Evolutionary conservation across 2,113 vertebrate genomes (phyloP).

Genomic region (Eira barbara): DNA sequence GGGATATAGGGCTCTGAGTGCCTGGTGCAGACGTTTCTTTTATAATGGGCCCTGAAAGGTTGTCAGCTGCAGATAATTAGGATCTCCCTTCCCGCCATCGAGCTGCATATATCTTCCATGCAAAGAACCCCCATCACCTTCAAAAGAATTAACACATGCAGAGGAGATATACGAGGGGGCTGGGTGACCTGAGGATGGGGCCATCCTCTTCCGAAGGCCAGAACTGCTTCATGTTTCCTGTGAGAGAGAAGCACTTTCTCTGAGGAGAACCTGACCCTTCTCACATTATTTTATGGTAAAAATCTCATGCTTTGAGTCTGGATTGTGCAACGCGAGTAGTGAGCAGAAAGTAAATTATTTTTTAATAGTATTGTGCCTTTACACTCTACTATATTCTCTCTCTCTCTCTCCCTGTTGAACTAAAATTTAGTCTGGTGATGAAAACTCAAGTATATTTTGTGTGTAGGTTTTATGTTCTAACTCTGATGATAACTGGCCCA

Average conservation of each 20-base stretch:
- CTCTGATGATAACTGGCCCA: not conserved
- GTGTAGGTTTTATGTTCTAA: not conserved
- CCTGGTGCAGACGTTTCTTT: slow-evolving; percentile 70
- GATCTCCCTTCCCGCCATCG: slow-evolving; percentile 70
- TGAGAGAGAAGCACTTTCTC: not conserved
- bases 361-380: not conserved
- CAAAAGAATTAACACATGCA: slow-evolving; percentile 71
- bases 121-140: slow-evolving; percentile 75
- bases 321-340: not conserved
- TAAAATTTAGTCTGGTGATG: not conserved
- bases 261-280: not conserved
- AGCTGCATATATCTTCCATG: slow-evolving; percentile 75
- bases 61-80: slow-evolving; percentile 79
- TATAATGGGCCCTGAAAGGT: slow-evolving; percentile 78
- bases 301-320: not conserved
- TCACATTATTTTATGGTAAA: not conserved
- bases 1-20: slow-evolving; percentile 61
- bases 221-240: not conserved
- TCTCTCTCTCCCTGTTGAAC: not conserved
- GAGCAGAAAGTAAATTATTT: not conserved
- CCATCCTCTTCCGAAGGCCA: slow-evolving; percentile 42
- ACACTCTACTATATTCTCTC: not conserved
- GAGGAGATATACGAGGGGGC: slow-evolving; percentile 58
- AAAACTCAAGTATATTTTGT: not conserved
- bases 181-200: slow-evolving; percentile 37